Base-by-base conservation (phyloP, 92 coral and sea anemone species). In the Bergia puertoricense region DNA sequence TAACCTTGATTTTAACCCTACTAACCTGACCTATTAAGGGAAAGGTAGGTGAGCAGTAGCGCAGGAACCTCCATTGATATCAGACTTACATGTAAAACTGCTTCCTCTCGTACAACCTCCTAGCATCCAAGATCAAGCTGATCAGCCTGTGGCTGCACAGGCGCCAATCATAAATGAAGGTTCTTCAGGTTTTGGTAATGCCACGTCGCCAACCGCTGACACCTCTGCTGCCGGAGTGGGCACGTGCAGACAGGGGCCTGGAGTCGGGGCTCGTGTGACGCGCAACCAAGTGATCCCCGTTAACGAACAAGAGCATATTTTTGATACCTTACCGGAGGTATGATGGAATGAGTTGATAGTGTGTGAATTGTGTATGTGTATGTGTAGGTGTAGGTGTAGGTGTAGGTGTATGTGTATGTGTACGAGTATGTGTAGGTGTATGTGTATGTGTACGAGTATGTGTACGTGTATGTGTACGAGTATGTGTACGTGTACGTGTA, bases 81-180 rank as follows among this genome's bases (percentile, higher is more conserved):
- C 30, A 13, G 14, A 8, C 2, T 54, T 3, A 13, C 14, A 54
- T 3, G 9, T 11, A 11, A 54, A 10, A 2, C 23, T 51, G 6
- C 37, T 57, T 42, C 74, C 30, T 36, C 46, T 22, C 22, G 30
- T n/a, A 4, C 42, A 62, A 51, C 76, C 80, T 43, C 59, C 23
- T 89, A 92, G 94, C 57, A 90, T 90, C 65, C 92, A 90, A 62
- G 65, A 69, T 44, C 65, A 81, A 54, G 62, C 87, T 48, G 87
- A 50, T 84, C 87, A 44, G 5, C 85, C 67, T 37, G 54, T 56
- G 74, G 14, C 79, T 69, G 67, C 56, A 18, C 87, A 84, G 75
- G 77, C 45, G 36, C 67, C 79, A 23, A 46, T 69, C 87, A 45
- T 51, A 46, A 39, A 46, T 7, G 78, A 71, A 71, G 68, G 23